Evolutionary conservation across 2,888 invertebrate genomes (phyloP), one percentile per base, ranked within the genome.

Genomic region (Synanthedon vespiformis): DNA sequence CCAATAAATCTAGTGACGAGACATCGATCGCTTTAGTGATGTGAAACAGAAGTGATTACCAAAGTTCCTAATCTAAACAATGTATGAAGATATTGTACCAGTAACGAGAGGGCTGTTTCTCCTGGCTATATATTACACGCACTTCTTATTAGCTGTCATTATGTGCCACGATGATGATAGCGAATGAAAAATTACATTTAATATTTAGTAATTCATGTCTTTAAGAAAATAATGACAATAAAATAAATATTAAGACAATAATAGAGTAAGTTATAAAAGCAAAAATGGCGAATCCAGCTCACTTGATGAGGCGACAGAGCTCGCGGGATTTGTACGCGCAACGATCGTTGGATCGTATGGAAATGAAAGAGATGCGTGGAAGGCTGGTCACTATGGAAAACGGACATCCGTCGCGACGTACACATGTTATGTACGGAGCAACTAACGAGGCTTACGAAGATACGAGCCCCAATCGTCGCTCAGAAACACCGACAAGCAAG

Each of bases 231-330:
- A 50, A 58, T 61, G 57, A 59, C 53, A 58, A 60, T 61, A 65
- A 64, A 59, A 54, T 56, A 49, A 22, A 57, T 64, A 65, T 64
- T 52, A 52, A 16, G 54, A 58, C 51, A 57, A 55, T 61, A 52
- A 52, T 48, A 56, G 49, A 53, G 50, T 52, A 52, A 55, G 40
- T 50, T 52, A 49, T 22, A 52, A 52, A 47, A 54, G 50, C 40
- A 52, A 84, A 79, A 67, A 95, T 96, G 96, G 95, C 96, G 70
- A 96, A 96, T 79, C 94, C 95, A 63, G 95, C 95, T 54, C 96
- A 96, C 82, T 89, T 96, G 72, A 92, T 95, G 71, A 90, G 96
- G 62, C 90, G 96, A 54, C 96, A 96, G 81, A 95, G 95, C 78
- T 95, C 95, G 55, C 90, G 95, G 61, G 95, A 96, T 70, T 89